Percentiles rank a stretch among this genome's conserved stretches.
Conservation (phyloP, 2,888 invertebrate genomes). For the Brachyptera risi region DNA sequence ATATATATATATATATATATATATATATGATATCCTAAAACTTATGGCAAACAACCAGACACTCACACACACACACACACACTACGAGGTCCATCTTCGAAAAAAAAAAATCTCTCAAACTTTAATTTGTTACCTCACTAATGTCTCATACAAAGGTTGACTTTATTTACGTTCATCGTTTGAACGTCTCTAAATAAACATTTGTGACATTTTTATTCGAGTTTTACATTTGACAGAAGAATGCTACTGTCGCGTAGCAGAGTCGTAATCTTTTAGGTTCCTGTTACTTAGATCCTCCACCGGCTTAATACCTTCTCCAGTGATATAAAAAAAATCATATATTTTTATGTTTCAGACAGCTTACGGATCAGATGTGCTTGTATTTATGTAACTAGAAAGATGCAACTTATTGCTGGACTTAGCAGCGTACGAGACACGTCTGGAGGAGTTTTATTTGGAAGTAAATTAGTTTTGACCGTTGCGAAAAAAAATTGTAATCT, state of each 20-base stretch:
- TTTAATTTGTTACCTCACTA: not conserved
- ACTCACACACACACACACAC: not conserved
- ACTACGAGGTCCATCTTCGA: not conserved
- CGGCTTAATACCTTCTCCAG: not conserved
- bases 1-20: too few relatives aligned
- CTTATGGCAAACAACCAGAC: constrained; percentile 16
- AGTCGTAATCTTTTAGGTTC: too few relatives aligned
- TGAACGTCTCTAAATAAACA: constrained; percentile 6
- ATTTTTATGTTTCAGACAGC: too few relatives aligned
- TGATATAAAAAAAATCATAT: too few relatives aligned
- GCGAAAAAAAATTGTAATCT: too few relatives aligned
- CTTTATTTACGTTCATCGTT: not conserved
- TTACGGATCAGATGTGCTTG: too few relatives aligned
- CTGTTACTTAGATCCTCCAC: not conserved
- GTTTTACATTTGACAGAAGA: not conserved
- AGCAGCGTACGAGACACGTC: too few relatives aligned
- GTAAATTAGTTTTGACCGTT: too few relatives aligned
- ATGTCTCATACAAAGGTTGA: not conserved
- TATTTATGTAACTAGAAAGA: too few relatives aligned
- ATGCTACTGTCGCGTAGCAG: not conserved
- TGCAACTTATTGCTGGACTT: too few relatives aligned
- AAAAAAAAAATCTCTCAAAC: not conserved
- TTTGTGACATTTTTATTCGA: constrained; percentile 14
- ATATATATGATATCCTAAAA: too few relatives aligned
- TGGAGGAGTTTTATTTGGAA: too few relatives aligned